Evolutionary conservation across 2,888 invertebrate genomes (phyloP).

Genomic region (Hypomecis atomaria): DNA sequence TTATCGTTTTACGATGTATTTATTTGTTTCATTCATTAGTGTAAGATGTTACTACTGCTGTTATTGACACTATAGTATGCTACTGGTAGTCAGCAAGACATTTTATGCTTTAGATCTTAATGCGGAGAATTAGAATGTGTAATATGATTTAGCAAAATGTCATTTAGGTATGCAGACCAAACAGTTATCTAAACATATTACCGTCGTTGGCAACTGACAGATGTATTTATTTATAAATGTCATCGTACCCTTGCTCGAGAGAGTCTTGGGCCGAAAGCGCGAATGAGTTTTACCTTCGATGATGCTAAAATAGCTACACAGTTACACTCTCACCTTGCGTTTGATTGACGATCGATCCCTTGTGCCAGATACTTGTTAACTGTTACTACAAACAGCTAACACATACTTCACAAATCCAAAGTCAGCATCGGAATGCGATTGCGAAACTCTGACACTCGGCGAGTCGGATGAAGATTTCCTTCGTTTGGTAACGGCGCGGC

Average conservation of each 20-base stretch:
- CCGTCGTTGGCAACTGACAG: slow-evolving; percentile 73
- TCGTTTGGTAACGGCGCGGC: slow-evolving; percentile 49
- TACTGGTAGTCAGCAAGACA: background rate
- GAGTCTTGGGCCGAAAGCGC: slow-evolving; percentile 82
- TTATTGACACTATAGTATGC: background rate
- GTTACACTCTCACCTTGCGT: slow-evolving; percentile 83
- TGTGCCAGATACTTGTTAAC: slow-evolving; percentile 82
- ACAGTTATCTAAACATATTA: slow-evolving; percentile 57
- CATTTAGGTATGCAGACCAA: slow-evolving; percentile 58
- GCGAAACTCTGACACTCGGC: slow-evolving; percentile 51
- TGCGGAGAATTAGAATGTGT: slow-evolving; percentile 24
- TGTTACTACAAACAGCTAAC: slow-evolving; percentile 70
- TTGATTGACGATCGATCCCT: slow-evolving; percentile 84
- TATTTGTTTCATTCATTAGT: slow-evolving; percentile 52
- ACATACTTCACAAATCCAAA: slow-evolving; percentile 56
- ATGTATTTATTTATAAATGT: slow-evolving; percentile 79
- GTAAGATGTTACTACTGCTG: slow-evolving; percentile 32
- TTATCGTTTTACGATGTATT: slow-evolving; percentile 45
- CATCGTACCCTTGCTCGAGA: slow-evolving; percentile 79
- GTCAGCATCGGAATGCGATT: slow-evolving; percentile 53
- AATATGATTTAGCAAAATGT: slow-evolving; percentile 42
- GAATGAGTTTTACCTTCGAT: slow-evolving; percentile 84
- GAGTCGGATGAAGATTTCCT: slow-evolving; percentile 56
- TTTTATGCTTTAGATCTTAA: slow-evolving; percentile 7
- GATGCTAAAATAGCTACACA: slow-evolving; percentile 81